Base-by-base conservation (phyloP, 2,113 vertebrate genomes). In the Bos indicus region DNA sequence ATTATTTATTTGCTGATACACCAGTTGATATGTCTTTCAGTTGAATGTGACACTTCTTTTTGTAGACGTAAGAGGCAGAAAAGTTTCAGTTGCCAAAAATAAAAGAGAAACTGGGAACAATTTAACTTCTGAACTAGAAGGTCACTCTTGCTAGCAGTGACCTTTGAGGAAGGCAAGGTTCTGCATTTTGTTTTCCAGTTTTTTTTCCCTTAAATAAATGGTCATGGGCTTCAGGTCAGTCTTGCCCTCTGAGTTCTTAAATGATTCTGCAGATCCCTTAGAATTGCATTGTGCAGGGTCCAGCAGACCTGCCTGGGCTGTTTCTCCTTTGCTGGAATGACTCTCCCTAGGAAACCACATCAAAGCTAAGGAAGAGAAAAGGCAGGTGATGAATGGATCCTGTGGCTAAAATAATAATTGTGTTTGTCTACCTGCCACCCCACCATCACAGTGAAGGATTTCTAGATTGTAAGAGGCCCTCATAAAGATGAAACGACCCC, bases 181-280 rank as follows among this genome's bases (percentile, higher is more conserved):
- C 40, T 94, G 9, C 33, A 30, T 88, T 94, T 88, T 62, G 26
- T 78, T 97, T 60, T 54, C 16, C 48, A 81, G 2, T 48, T 19
- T 28, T 93, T 90, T 89, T 74, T 60, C 30, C 51, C 51, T 96
- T 94, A 86, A 91, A 33, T 87, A 60, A 97, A 97, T 19, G 23
- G 1, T 12, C 40, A 6, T 33, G 40, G 7, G 48, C 7, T 82
- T 92, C 17, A 85, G 46, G 33, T 19, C 25, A 96, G 11, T 28
- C 10, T 67, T 95, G 30, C 12, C 60, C 7, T 28, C 59, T 78
- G 77, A 94, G 25, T 46, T 94, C 21, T 46, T 78, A 62, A 67
- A 51, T 71, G 28, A 71, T 56, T 56, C 43, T 91, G 28, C 40
- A 93, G 23, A 87, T 74, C n/a, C 48, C n/a, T 94, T 46, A 91